Conservation (phyloP, 2,888 invertebrate genomes). For the Leptopilina syphax region DNA sequence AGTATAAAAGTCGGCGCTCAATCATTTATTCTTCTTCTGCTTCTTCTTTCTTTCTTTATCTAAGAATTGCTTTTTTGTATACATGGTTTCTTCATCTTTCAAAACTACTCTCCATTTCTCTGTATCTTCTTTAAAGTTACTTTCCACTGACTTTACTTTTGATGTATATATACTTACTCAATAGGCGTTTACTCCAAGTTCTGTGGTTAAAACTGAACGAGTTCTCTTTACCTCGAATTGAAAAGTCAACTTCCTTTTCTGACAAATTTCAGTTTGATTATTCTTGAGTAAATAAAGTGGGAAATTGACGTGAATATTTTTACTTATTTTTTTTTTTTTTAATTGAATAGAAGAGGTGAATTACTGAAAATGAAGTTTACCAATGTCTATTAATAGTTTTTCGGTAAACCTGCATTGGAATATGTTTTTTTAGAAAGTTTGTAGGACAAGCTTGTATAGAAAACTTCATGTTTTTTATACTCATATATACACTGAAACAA, state of each 20-base stretch:
- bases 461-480: too few relatives aligned
- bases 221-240: constrained; percentile 36
- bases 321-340: not conserved
- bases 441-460: too few relatives aligned
- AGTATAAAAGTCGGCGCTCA: constrained; percentile 65
- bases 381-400: too few relatives aligned
- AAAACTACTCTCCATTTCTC: constrained; percentile 16
- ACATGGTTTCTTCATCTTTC: not conserved
- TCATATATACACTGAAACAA: too few relatives aligned
- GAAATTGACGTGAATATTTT: not conserved
- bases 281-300: not conserved
- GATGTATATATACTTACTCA: constrained; percentile 26
- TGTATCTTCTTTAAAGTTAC: constrained; percentile 36
- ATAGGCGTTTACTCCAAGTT: constrained; percentile 29
- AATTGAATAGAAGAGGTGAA: too few relatives aligned
- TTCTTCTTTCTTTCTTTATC: constrained; percentile 26
- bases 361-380: too few relatives aligned
- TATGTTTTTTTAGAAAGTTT: too few relatives aligned
- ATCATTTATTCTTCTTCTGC: constrained; percentile 48
- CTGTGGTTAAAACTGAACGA: constrained; percentile 1
- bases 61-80: constrained; percentile 16
- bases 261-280: constrained; percentile 18
- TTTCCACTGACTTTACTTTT: constrained; percentile 37
- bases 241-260: constrained; percentile 39
- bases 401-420: too few relatives aligned